A percentile compares a stretch with the other conserved stretches of the same genome.
Conservation (phyloP, 2,113 vertebrate genomes). For the Cyanoramphus novaezelandiae region DNA sequence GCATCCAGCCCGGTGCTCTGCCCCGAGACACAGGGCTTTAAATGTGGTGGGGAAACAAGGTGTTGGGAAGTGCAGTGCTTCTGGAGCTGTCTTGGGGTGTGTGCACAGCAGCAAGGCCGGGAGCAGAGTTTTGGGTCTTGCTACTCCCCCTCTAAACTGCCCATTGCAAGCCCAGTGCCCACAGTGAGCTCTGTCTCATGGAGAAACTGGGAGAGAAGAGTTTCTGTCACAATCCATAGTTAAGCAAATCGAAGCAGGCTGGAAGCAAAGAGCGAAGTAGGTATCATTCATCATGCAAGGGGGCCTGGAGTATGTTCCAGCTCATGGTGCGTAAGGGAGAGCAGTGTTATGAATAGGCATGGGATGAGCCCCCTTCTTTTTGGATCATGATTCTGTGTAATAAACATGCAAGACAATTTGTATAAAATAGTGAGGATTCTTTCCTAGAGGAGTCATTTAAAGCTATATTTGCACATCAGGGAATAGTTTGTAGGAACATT, state of each 20-base stretch:
- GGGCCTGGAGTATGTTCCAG: conserved; percentile 41
- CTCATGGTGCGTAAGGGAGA: neutral
- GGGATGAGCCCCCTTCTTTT: conserved; percentile 45
- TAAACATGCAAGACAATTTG: conserved; percentile 57
- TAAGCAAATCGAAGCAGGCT: conserved; percentile 18
- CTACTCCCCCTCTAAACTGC: neutral
- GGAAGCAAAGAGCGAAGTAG: neutral
- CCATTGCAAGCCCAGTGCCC: neutral
- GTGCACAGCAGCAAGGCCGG: neutral
- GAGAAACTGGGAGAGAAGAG: neutral
- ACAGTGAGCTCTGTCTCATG: neutral
- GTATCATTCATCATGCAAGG: conserved; percentile 41
- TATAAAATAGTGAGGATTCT: conserved; percentile 63
- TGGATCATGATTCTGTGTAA: conserved; percentile 31
- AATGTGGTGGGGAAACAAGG: neutral
- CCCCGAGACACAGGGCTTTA: accelerated
- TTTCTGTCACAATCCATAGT: conserved; percentile 27
- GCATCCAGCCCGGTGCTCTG: neutral
- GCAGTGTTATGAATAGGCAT: conserved; percentile 25
- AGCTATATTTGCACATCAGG: conserved; percentile 24
- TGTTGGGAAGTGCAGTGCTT: neutral
- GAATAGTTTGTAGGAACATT: neutral
- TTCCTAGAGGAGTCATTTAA: conserved; percentile 61
- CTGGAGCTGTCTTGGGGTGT: accelerated
- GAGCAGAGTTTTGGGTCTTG: neutral